A percentile compares a stretch with the other conserved stretches of the same genome.
Conservation (phyloP, 2,888 invertebrate genomes). For the Chrysolina haemoptera region DNA sequence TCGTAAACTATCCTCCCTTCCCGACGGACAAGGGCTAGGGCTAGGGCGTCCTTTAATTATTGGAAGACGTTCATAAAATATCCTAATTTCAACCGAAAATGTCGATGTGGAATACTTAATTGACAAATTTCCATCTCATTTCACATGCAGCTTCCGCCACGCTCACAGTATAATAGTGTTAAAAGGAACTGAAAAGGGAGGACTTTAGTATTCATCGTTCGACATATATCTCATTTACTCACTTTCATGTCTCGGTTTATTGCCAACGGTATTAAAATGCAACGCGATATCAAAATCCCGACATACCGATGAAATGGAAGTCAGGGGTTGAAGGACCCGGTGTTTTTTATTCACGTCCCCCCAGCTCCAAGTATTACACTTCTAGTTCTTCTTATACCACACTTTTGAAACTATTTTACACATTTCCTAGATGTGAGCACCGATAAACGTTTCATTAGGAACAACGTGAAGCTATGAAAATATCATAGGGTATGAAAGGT, state of each 20-base stretch:
- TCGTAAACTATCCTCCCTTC: conserved; percentile 1
- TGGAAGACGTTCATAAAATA: conserved; percentile 15
- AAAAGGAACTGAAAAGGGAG: conserved; percentile 29
- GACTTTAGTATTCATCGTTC: conserved; percentile 38
- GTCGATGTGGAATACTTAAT: conserved; percentile 14
- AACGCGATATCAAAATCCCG: not conserved
- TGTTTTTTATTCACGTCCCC: too few species aligned
- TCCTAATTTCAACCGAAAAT: conserved; percentile 7
- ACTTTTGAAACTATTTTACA: too few species aligned
- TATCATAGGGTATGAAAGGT: too few species aligned
- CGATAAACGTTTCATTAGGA: too few species aligned
- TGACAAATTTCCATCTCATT: conserved; percentile 37
- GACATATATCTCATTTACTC: conserved; percentile 26
- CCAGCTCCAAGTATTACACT: too few species aligned
- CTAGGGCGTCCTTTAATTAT: conserved; percentile 17
- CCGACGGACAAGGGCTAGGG: not conserved
- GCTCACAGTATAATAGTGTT: conserved; percentile 38
- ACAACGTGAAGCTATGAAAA: too few species aligned
- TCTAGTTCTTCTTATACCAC: too few species aligned
- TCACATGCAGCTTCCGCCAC: conserved; percentile 33
- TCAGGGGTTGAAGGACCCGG: too few species aligned
- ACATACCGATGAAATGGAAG: too few species aligned
- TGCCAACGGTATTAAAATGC: conserved; percentile 36
- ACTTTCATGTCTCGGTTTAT: conserved; percentile 38
- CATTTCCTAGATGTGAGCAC: too few species aligned